phyloP scores from a whole-genome alignment of 2,113 vertebrate genomes.

The Dicentrarchus labrax region DNA sequence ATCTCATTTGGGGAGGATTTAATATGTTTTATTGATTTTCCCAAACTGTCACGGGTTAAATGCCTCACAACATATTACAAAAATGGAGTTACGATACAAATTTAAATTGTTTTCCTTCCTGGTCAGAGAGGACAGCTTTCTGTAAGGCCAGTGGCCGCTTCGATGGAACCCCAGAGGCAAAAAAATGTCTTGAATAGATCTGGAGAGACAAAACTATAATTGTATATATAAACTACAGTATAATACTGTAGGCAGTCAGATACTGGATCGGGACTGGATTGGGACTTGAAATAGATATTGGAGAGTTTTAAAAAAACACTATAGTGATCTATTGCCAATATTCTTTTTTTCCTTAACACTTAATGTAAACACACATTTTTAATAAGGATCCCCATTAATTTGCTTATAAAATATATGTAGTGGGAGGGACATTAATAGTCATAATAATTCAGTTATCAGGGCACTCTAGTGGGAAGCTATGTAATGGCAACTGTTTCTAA shows the following conservation, averaged over 20 bases:
- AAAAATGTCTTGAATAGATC: no score
- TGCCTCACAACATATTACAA: neutral
- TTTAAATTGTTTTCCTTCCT: neutral
- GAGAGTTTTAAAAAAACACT: no score
- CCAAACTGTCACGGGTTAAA: neutral
- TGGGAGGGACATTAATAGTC: neutral
- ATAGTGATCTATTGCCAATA: neutral
- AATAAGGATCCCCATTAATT: neutral
- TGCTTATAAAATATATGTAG: neutral
- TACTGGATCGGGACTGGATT: no score
- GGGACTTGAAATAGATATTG: neutral
- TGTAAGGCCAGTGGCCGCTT: no score
- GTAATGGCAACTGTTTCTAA: neutral
- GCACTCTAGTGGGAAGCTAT: constrained; percentile 28
- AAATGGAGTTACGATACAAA: neutral
- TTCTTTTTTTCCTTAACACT: neutral
- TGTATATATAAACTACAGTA: neutral
- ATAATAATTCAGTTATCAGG: neutral
- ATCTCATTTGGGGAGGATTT: neutral
- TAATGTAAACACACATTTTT: neutral
- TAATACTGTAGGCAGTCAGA: neutral
- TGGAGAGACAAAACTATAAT: neutral
- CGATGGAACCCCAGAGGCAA: neutral
- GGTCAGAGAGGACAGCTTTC: neutral
- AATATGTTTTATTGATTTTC: neutral